phyloP scores from a whole-genome alignment of 1,140 invertebrate genomes.

The Arctopsyche grandis region DNA sequence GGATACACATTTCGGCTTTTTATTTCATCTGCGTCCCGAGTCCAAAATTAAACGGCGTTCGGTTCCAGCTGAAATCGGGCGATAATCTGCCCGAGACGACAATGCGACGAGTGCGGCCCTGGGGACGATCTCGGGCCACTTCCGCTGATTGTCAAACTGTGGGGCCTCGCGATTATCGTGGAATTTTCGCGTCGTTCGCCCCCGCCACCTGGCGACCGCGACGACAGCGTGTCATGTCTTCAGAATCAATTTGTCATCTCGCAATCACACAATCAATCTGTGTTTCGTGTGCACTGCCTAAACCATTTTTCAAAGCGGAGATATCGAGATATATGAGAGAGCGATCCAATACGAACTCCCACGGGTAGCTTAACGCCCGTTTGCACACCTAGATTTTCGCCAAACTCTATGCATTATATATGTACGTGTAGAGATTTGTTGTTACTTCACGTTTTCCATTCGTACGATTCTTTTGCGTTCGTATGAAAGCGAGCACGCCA shows the following conservation, averaged over 20 bases:
- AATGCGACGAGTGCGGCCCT: background rate
- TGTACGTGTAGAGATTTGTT: too few species aligned
- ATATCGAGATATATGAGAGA: slow-evolving; percentile 46
- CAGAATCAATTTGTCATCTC: slow-evolving; percentile 40
- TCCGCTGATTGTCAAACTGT: slow-evolving; percentile 14
- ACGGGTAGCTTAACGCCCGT: slow-evolving; percentile 31
- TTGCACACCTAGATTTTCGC: background rate
- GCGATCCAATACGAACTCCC: slow-evolving; percentile 33
- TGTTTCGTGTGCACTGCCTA: slow-evolving; percentile 29
- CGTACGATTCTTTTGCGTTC: background rate
- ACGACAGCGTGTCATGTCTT: slow-evolving; percentile 38
- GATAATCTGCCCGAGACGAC: background rate
- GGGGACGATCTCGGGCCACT: background rate
- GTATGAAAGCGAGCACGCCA: background rate
- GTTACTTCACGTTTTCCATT: background rate
- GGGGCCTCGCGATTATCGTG: background rate
- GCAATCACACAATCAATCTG: slow-evolving; percentile 40
- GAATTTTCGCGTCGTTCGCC: background rate
- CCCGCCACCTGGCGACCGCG: slow-evolving; percentile 6
- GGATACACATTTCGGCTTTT: slow-evolving; percentile 33
- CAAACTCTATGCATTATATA: too few species aligned
- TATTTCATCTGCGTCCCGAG: too few species aligned
- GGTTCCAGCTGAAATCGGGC: slow-evolving; percentile 15
- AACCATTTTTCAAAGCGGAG: slow-evolving; percentile 32
- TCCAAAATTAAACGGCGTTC: slow-evolving; percentile 39